Conservation (phyloP, 2,797 vertebrate genomes). For the Myripristis jacobus region DNA sequence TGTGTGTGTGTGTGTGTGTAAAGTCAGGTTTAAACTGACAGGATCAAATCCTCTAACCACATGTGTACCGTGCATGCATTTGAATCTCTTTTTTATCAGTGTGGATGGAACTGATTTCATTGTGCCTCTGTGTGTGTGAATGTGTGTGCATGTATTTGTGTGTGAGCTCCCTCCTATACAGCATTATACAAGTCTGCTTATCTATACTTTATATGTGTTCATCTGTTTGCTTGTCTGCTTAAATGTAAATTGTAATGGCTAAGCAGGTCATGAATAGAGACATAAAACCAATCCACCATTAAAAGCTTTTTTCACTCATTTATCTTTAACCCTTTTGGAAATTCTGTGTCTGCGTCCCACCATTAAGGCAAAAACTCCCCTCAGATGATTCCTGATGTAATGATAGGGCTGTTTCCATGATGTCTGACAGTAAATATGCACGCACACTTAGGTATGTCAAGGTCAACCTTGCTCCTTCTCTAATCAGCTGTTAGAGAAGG, state of each 20-base stretch:
- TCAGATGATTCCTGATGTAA: slow-evolving; percentile 12
- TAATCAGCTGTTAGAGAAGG: slow-evolving; percentile 53
- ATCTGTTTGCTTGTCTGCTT: no score
- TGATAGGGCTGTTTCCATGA: slow-evolving; percentile 23
- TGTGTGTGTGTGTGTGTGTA: not conserved
- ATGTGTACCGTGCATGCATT: not conserved
- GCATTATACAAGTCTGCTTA: no score
- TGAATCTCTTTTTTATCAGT: slow-evolving; percentile 3
- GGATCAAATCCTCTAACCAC: slow-evolving; percentile 28
- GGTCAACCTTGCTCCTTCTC: slow-evolving; percentile 20
- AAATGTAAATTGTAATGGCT: not conserved
- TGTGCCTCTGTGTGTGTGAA: not conserved
- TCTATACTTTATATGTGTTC: no score
- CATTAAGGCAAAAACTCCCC: slow-evolving; percentile 3
- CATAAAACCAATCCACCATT: not conserved
- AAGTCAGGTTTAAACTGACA: slow-evolving; percentile 15
- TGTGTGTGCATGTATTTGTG: not conserved
- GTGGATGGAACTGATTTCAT: slow-evolving; percentile 19
- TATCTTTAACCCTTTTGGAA: not conserved
- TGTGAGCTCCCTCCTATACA: no score
- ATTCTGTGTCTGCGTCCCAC: not conserved
- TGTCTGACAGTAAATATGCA: slow-evolving; percentile 26
- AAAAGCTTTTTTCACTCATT: no score
- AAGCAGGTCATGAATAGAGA: not conserved
- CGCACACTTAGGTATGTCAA: slow-evolving; percentile 8